These are phyloP conservation scores for Archegozetes longisetosus DNA, from an alignment of 1,140 invertebrate species.

Conservation along the genomic window DNA sequence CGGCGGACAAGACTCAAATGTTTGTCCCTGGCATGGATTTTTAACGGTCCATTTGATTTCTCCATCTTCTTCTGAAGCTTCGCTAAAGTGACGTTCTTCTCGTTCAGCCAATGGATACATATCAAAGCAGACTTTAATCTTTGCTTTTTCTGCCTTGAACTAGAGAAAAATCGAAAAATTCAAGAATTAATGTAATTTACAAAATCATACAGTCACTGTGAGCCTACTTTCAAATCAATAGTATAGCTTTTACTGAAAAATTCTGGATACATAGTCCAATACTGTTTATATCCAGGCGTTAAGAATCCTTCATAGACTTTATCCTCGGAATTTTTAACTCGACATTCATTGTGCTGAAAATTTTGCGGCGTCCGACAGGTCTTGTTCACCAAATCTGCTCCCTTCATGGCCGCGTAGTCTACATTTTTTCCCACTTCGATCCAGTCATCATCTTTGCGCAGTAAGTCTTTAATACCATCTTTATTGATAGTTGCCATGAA, in stretches of 20 bases:
- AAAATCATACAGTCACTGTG: background rate
- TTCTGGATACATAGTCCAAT: conserved; percentile 18
- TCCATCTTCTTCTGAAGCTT: background rate
- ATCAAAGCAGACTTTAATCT: conserved; percentile 1
- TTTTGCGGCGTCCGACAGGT: conserved; percentile 8
- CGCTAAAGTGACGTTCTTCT: background rate
- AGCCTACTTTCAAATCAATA: conserved; percentile 1
- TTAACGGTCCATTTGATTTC: background rate
- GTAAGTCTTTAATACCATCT: background rate
- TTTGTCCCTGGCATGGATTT: background rate
- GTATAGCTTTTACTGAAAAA: conserved; percentile 9
- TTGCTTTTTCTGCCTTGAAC: conserved; percentile 1
- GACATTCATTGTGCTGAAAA: conserved; percentile 18
- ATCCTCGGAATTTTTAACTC: background rate
- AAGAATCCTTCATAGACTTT: conserved; percentile 6
- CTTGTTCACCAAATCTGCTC: background rate
- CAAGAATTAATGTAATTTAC: background rate
- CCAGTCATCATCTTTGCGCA: background rate
- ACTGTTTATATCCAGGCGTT: conserved; percentile 13
- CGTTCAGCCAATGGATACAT: background rate
- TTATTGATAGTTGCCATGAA: background rate
- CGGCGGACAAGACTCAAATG: background rate
- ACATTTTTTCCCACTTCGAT: background rate
- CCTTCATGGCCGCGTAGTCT: background rate
- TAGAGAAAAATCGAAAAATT: background rate